A percentile compares a stretch with the other conserved stretches of the same genome.
phyloP scores from a whole-genome alignment of 2,113 vertebrate genomes.

The Mionectes macconnelli region DNA sequence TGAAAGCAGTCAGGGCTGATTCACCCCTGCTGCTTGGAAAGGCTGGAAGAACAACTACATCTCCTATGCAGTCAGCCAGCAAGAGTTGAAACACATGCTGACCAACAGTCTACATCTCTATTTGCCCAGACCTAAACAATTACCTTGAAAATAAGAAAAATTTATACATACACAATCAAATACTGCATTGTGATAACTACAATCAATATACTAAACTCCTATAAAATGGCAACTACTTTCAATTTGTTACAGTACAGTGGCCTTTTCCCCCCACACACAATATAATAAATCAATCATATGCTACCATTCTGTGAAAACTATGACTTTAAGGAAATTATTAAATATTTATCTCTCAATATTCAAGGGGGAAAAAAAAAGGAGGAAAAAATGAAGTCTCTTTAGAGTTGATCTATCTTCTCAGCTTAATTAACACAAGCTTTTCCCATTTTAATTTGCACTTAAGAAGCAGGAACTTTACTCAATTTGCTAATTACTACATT shows the following conservation, averaged over 20 bases:
- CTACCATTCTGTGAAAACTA: background rate
- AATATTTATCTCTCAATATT: background rate
- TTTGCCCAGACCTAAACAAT: background rate
- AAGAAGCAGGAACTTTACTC: slow-evolving; percentile 76
- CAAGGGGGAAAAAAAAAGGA: background rate
- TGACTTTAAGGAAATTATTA: background rate
- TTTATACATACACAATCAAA: background rate
- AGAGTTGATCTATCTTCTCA: slow-evolving; percentile 40
- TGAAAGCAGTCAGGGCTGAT: background rate
- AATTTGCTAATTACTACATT: slow-evolving; percentile 81
- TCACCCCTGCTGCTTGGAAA: background rate
- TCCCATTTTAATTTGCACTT: slow-evolving; percentile 76
- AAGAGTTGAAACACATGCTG: background rate
- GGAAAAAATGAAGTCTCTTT: slow-evolving; percentile 7
- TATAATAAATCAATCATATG: background rate
- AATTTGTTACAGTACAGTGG: background rate
- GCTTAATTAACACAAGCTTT: slow-evolving; percentile 68
- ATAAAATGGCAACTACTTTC: background rate
- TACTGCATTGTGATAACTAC: background rate
- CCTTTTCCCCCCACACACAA: background rate
- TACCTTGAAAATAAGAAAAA: background rate
- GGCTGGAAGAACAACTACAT: background rate
- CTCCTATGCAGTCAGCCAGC: background rate
- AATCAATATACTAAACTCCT: background rate
- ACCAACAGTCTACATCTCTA: background rate